Conservation (phyloP, 1,140 invertebrate species). For the Sarcophaga peregrina region DNA sequence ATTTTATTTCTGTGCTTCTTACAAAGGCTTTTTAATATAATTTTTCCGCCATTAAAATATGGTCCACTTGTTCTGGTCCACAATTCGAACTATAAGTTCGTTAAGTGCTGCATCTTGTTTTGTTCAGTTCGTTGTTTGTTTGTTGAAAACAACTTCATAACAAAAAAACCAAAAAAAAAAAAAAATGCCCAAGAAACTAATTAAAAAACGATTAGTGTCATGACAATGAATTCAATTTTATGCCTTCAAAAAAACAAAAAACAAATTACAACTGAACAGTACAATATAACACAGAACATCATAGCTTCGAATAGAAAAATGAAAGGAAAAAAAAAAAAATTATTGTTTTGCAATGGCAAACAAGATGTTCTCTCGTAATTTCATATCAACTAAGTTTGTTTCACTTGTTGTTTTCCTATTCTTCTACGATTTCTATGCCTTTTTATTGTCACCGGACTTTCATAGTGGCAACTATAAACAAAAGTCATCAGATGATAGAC, state of each 20-base stretch:
- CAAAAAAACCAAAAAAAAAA: too few relatives aligned
- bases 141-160: too few relatives aligned
- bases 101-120: too few relatives aligned
- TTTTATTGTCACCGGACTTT: background rate
- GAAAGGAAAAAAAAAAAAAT: too few relatives aligned
- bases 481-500: background rate
- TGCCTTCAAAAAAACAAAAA: conserved; percentile 17
- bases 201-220: conserved; percentile 37
- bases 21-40: background rate
- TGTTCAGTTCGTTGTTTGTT: too few relatives aligned
- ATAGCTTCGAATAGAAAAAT: too few relatives aligned
- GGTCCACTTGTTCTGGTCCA: background rate
- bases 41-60: background rate
- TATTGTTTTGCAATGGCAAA: conserved; percentile 11
- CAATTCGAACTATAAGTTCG: too few relatives aligned
- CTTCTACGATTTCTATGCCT: background rate
- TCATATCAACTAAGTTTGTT: conserved; percentile 4
- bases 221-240: conserved; percentile 38
- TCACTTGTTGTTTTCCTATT: background rate
- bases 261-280: conserved; percentile 3
- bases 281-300: too few relatives aligned
- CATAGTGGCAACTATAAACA: conserved; percentile 4
- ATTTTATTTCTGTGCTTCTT: background rate
- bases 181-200: conserved; percentile 17
- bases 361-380: conserved; percentile 23